phyloP scores from a whole-genome alignment of 2,113 vertebrate species.

The Nothoprocta perdicaria region DNA sequence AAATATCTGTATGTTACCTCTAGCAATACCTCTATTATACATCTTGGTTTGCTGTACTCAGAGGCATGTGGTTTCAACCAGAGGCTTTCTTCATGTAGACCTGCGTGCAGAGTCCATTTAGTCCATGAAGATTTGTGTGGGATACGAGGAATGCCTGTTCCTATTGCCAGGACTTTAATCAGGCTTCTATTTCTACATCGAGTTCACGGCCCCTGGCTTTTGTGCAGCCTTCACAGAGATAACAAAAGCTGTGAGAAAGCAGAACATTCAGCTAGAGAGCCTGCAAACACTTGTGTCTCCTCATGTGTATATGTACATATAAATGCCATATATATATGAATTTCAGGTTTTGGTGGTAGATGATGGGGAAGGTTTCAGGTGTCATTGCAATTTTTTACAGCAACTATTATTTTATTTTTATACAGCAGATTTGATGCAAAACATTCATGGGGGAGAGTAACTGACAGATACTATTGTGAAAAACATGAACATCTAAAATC shows the following conservation, averaged over 20 bases:
- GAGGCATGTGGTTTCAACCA: background rate
- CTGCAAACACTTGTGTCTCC: background rate
- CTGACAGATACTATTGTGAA: constrained; percentile 48
- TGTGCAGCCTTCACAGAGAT: background rate
- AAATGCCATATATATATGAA: background rate
- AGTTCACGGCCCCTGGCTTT: background rate
- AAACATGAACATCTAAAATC: constrained; percentile 62
- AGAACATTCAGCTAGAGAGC: background rate
- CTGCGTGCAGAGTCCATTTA: background rate
- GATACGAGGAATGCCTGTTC: background rate
- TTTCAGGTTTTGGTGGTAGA: background rate
- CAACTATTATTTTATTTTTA: background rate
- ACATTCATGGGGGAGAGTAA: background rate
- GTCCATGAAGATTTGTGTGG: background rate
- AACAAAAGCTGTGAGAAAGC: background rate
- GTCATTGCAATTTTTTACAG: background rate
- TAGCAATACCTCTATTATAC: background rate
- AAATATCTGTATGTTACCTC: background rate
- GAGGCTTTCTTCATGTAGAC: background rate
- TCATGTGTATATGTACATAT: background rate
- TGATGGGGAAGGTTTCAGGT: background rate
- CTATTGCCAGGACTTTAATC: background rate
- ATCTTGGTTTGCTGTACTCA: background rate
- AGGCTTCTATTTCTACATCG: background rate
- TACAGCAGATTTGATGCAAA: background rate